A percentile compares a stretch with the other conserved stretches of the same genome.
phyloP scores from a whole-genome alignment of 2,888 invertebrate species.

The Apotomis turbidana region DNA sequence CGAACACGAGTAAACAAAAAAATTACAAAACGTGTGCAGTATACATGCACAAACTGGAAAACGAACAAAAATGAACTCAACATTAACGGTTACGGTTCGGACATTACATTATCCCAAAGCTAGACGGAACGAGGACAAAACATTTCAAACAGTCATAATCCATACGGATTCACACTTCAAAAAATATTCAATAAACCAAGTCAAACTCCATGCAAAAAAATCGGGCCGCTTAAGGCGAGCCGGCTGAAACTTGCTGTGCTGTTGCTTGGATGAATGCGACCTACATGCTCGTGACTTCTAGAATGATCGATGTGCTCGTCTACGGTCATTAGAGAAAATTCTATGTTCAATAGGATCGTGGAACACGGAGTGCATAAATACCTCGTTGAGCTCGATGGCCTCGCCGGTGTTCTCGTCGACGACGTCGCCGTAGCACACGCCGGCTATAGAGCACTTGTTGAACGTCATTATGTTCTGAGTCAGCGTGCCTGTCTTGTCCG shows the following conservation, averaged over 20 bases:
- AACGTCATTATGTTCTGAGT: constrained; percentile 99
- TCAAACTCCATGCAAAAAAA: constrained; percentile 64
- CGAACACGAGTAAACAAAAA: constrained; percentile 38
- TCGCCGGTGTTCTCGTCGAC: constrained; percentile 94
- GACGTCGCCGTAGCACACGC: constrained; percentile 95
- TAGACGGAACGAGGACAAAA: constrained; percentile 59
- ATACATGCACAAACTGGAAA: constrained; percentile 62
- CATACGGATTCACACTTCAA: constrained; percentile 45
- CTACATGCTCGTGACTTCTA: constrained; percentile 58
- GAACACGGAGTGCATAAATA: constrained; percentile 70
- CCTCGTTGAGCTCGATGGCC: constrained; percentile 93
- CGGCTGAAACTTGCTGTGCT: constrained; percentile 33
- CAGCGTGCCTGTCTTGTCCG: constrained; percentile 99
- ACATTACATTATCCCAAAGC: constrained; percentile 57
- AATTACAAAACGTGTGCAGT: constrained; percentile 44
- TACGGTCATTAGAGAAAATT: constrained; percentile 30
- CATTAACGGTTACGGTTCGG: constrained; percentile 51
- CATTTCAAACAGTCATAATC: constrained; percentile 46
- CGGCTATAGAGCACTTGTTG: constrained; percentile 98
- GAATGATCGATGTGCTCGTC: constrained; percentile 51
- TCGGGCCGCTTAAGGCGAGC: constrained; percentile 35
- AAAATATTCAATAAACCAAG: constrained; percentile 51
- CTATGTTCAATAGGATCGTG: constrained; percentile 5
- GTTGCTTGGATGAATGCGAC: constrained; percentile 49
- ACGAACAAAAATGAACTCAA: constrained; percentile 57